Conservation (phyloP, 2,113 vertebrate species). For the Anser brachyrhynchus region DNA sequence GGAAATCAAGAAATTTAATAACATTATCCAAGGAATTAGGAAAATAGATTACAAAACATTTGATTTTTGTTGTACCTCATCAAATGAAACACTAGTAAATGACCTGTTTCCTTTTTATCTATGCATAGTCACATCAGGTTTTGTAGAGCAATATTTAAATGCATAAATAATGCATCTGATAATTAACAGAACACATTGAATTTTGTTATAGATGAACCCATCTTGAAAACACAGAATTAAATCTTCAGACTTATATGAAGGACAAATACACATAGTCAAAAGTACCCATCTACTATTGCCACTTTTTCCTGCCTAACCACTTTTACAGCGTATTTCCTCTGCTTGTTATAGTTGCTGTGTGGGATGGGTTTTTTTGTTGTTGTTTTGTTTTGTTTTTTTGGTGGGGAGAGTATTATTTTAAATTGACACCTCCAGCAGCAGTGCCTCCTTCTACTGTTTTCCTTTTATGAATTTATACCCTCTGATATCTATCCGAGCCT, state of each 20-base stretch:
- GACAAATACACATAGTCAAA: not conserved
- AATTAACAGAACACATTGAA: not conserved
- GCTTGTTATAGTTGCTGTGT: not conserved
- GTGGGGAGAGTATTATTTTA: not conserved
- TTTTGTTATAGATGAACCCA: not conserved
- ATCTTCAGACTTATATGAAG: not conserved
- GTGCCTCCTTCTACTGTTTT: not conserved
- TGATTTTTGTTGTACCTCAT: not conserved
- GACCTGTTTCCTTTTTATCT: not conserved
- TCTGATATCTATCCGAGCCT: not conserved
- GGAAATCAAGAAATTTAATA: conserved; percentile 56
- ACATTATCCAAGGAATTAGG: not conserved
- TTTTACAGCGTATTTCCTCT: not conserved
- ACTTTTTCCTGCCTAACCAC: not conserved
- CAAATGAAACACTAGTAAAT: not conserved
- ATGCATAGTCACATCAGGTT: not conserved
- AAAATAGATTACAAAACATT: not conserved
- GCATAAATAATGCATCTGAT: not conserved
- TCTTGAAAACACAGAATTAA: not conserved
- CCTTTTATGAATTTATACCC: conserved; percentile 4
- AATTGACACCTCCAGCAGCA: conserved; percentile 7
- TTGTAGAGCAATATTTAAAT: not conserved
- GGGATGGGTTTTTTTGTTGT: not conserved
- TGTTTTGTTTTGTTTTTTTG: not conserved
- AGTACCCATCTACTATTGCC: not conserved